These are phyloP conservation scores for Megaptera novaeangliae DNA, from an alignment of 2,113 vertebrate genomes.

Conservation along the genomic window DNA sequence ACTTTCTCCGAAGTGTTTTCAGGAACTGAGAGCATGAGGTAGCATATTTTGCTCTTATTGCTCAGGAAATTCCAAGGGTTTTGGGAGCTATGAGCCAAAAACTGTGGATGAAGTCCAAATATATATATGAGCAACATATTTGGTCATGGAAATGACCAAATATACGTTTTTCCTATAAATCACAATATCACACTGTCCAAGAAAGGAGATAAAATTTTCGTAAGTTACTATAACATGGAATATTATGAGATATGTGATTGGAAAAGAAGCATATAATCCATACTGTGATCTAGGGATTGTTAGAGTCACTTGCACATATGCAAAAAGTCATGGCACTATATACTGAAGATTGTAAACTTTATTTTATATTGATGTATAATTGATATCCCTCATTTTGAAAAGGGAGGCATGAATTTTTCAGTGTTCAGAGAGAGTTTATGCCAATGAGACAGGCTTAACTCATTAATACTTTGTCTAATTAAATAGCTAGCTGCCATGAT, in stretches of 20 bases:
- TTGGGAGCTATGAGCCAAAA: neutral
- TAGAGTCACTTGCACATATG: neutral
- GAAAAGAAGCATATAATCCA: neutral
- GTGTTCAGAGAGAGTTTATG: neutral
- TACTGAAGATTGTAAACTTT: neutral
- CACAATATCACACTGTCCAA: neutral
- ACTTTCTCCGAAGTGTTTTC: neutral
- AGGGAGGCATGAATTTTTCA: neutral
- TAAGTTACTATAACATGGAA: neutral
- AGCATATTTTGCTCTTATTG: neutral
- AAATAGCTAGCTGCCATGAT: neutral
- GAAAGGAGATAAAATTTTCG: neutral
- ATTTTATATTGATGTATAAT: neutral
- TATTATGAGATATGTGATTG: neutral
- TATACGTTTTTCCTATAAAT: neutral
- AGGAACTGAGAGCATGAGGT: neutral
- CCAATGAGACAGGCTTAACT: neutral
- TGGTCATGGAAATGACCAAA: neutral
- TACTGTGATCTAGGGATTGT: neutral
- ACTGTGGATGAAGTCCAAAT: neutral
- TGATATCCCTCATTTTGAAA: neutral
- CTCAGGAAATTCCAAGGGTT: neutral
- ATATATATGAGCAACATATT: neutral
- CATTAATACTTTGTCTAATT: neutral
- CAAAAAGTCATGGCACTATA: neutral